Evolutionary conservation across 2,888 invertebrate species (phyloP), one percentile per base, ranked within the genome.

Genomic region (Mycalesis mineus): DNA sequence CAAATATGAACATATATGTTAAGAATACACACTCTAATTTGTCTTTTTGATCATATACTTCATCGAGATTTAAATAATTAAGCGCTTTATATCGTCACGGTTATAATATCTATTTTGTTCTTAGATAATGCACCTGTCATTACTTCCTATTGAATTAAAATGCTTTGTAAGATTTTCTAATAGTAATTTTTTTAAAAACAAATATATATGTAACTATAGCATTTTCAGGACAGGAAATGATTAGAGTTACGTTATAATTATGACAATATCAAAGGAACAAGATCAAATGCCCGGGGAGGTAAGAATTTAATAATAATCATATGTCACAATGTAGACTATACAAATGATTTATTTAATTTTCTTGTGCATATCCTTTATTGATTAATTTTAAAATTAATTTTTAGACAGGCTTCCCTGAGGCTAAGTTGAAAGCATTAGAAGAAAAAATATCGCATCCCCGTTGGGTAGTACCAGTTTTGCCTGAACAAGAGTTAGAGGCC

Each of bases 391-490:
- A n/a, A n/a, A n/a, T n/a, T 31, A 17, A 55, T 39, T 67, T 70
- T 42, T 65, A 89, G 88, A 84, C 86, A 80, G 74, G 73, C 65
- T 98, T 98, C 92, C 98, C 98, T 63, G 92, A 94, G 75, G 93
- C 94, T 50, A 97, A 97, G 84, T 90, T 98, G 78, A 93, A 94
- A 68, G 94, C 95, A 70, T 91, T 98, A 71, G 98, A 98, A 88
- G 98, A 98, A 81, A 98, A 98, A 92, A 97, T 98, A 79, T 97
- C 97, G 71, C 95, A 95, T 88, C 95, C 97, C 59, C 92, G 98
- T 73, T 98, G 98, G 98, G 97, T 98, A 63, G 98, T 98, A 52
- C 98, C 98, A 36, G 98, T 98, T 53, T 88, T 98, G 74, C 98
- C 98, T 9, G 97, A 98, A 73, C 98, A 98, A 88, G 98, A 98